Base-by-base conservation (phyloP, 2,113 vertebrate genomes). In the Todiramphus saurophagus region DNA sequence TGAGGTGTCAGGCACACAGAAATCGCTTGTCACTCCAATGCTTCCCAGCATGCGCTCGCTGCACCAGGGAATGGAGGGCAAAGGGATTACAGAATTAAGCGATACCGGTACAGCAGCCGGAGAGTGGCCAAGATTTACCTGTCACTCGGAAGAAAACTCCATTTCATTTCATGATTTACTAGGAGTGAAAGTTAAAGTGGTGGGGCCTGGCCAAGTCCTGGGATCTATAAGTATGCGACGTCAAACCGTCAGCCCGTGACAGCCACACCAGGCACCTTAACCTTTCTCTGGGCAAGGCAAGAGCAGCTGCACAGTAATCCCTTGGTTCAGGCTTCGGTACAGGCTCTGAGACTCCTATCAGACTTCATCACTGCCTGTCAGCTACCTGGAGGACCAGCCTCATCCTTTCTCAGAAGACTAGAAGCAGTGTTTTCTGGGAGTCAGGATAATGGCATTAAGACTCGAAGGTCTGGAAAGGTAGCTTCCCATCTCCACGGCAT, bases 41-140 rank as follows among this genome's bases (percentile, higher is more conserved):
- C 96, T 97, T 95, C 88, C 89, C 96, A 97, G 97, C 91, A 82
- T 82, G 96, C 2, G 33, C 96, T 98, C 51, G 48, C 97, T 87
- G 93, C 96, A 75, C 89, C 64, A 82, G 98, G 96, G 96, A 97
- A 97, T 16, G 48, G 97, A 97, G 97, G 97, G 97, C 96, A 97
- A 97, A 97, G 78, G 97, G 98, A 97, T 98, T 98, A 98, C 93
- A 96, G 98, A 98, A 98, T 98, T 96, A 98, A 97, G 96, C 2
- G 0, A 87, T 66, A 75, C 78, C 6, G 7, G 94, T 93, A 96
- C 87, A 94, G 97, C 89, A 88, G 91, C 66, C 72, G 1, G 88
- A 51, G 68, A 98, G 93, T 83, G 50, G 93, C 97, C 97, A 94
- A 98, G 97, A 98, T 98, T 97, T 97, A 97, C 95, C 98, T 98